Conservation (phyloP, 2,797 vertebrate genomes). For the Pogoniulus pusillus region DNA sequence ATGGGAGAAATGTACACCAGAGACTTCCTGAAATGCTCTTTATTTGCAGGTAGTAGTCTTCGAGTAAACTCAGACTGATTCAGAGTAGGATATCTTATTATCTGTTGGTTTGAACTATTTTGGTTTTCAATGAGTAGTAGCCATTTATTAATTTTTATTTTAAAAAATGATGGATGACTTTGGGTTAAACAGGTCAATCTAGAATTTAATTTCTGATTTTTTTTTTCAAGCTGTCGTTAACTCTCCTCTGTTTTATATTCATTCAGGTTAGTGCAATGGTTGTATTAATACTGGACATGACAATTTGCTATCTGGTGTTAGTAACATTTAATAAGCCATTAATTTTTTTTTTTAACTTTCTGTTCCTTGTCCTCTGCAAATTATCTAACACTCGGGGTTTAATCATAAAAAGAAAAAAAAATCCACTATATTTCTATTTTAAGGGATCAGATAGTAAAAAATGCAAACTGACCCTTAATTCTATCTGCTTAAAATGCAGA, state of each 20-base stretch:
- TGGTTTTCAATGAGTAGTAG: neutral
- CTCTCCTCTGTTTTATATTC: neutral
- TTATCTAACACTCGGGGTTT: neutral
- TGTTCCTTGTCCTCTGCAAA: neutral
- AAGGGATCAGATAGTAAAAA: neutral
- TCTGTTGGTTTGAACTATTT: neutral
- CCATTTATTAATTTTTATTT: neutral
- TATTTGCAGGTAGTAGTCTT: constrained; percentile 2
- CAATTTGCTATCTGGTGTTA: neutral
- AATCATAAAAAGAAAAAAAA: neutral
- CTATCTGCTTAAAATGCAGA: neutral
- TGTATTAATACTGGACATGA: neutral
- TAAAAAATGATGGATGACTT: neutral
- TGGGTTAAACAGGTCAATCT: neutral
- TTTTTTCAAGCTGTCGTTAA: neutral
- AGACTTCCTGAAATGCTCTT: neutral
- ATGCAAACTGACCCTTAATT: neutral
- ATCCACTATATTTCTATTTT: neutral
- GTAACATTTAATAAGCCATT: neutral
- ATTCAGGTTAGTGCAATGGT: neutral
- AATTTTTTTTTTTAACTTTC: neutral
- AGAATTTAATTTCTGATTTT: neutral
- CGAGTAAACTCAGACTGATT: neutral
- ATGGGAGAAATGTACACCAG: neutral
- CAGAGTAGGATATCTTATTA: neutral